Base-by-base conservation (phyloP, 2,113 vertebrate species). In the Onychostruthus taczanowskii region DNA sequence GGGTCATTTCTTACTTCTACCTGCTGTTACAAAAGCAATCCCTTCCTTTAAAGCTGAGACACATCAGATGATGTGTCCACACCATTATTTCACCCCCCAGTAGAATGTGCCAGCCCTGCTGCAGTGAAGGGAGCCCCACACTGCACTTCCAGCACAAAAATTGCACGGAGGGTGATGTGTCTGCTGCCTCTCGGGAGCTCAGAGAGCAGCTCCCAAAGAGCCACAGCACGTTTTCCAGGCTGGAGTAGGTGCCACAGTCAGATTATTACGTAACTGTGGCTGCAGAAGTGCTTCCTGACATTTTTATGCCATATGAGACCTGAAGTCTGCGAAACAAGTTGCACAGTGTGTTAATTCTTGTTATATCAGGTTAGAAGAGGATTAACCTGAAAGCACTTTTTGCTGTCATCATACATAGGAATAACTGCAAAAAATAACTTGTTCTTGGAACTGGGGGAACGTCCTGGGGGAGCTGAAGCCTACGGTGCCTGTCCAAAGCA, bases 1-100 rank as follows among this genome's bases (percentile, higher is more conserved):
- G 80, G 74, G 59, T 91, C 75, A 90, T 95, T 95, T 90, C 84
- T 84, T 67, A 50, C 56, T 94, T 87, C 37, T 72, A 35, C 77
- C 89, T 63, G 43, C 62, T 90, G 78, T 74, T 96, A 94, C 28
- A 89, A 96, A 89, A 96, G 95, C 61, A 26, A 39, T 43, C 74
- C 37, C 11, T 90, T 94, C 91, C 72, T 93, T 92, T 78, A 90
- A 89, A 93, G 37, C 44, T 72, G 59, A 91, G 87, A 86, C 82
- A 61, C 28, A 53, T 84, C 37, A 55, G 59, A 70, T 73, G 44
- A 30, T 55, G 26, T 69, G 49, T 89, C 96, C 63, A 24, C 39
- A 63, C 47, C 11, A 3, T 73, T 70, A 47, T 66, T 90, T 31
- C 52, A 23, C 41, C 47, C 26, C 20, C 63, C 77, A 19, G 28